Evolutionary conservation across 92 coral and sea anemone species (phyloP).

Genomic region (Micromussa lordhowensis): DNA sequence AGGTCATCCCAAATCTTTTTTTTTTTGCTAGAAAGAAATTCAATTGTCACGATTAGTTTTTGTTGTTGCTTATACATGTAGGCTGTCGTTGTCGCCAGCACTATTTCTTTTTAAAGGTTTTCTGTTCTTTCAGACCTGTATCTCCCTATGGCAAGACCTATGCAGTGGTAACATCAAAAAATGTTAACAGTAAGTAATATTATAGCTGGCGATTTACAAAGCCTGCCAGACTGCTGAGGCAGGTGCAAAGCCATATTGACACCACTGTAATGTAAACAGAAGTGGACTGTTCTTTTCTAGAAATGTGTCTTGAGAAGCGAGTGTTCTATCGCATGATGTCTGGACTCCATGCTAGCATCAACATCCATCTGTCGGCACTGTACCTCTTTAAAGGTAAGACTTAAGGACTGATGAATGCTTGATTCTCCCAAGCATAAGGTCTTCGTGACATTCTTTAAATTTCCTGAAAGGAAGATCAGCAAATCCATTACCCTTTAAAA

Average conservation of each 20-base stretch:
- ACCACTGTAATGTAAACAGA: background rate
- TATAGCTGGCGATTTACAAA: too few relatives aligned
- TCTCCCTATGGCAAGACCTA: constrained; percentile 77
- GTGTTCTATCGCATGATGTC: constrained; percentile 95
- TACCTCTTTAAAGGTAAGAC: constrained; percentile 82
- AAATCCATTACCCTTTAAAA: too few relatives aligned
- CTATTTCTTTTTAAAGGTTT: background rate
- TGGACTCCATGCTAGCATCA: constrained; percentile 97
- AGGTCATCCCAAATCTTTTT: constrained; percentile 3
- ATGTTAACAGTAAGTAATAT: constrained; percentile 72
- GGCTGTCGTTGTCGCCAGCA: background rate
- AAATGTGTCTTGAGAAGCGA: constrained; percentile 94
- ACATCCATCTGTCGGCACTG: constrained; percentile 91
- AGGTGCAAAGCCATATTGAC: too few relatives aligned
- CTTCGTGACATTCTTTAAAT: background rate
- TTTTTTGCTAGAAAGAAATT: too few relatives aligned
- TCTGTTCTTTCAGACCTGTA: constrained; percentile 58
- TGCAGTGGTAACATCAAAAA: constrained; percentile 63
- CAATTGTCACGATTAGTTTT: too few relatives aligned
- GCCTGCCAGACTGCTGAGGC: too few relatives aligned
- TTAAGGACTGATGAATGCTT: background rate
- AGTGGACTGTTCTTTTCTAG: constrained; percentile 48
- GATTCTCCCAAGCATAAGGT: background rate
- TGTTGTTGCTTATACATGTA: background rate
- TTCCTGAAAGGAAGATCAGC: background rate